Evolutionary conservation across 1,140 invertebrate species (phyloP), one percentile per base, ranked within the genome.

Genomic region (Aphelenchoides fujianensis): DNA sequence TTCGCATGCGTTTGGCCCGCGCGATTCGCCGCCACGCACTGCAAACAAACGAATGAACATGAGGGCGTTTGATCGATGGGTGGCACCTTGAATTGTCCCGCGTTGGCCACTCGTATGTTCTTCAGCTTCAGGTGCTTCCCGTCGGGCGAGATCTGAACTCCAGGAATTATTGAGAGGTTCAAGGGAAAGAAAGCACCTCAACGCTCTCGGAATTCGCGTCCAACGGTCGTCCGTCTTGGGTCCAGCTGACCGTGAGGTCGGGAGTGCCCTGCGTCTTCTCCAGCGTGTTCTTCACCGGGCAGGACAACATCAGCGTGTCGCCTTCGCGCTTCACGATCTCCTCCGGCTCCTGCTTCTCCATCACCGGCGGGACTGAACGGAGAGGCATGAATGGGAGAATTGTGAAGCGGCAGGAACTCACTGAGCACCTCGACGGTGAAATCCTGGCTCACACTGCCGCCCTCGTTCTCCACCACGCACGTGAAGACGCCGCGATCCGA

Each of bases 1-100:
- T 84, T 79, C 30, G 68, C 68, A 3, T 71, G 62, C n/a, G 76
- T 55, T 70, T 83, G 82, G 9, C 82, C 82, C 5, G 82, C 82
- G 9, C 81, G 69, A 62, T 83, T 83, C 28, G 74, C 62, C 0
- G 82, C 82, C 3, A 82, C 68, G 52, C 81, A 82, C 27, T n/a
- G n/a, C n/a, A n/a, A n/a, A n/a, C n/a, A n/a, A n/a, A n/a, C n/a
- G n/a, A n/a, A n/a, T n/a, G n/a, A n/a, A n/a, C n/a, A n/a, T n/a
- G n/a, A n/a, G n/a, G n/a, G n/a, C n/a, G n/a, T n/a, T n/a, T n/a
- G n/a, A n/a, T n/a, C n/a, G 70, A 59, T 23, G 28, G 28, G 3
- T 1, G 3, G 23, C 23, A 27, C n/a, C 31, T 76, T 72, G 68
- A 77, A 84, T 31, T 77, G 53, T 57, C 82, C 82, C 23, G 80